phyloP scores from a whole-genome alignment of 1,140 invertebrate genomes.

The Sminthurinus signatus region DNA sequence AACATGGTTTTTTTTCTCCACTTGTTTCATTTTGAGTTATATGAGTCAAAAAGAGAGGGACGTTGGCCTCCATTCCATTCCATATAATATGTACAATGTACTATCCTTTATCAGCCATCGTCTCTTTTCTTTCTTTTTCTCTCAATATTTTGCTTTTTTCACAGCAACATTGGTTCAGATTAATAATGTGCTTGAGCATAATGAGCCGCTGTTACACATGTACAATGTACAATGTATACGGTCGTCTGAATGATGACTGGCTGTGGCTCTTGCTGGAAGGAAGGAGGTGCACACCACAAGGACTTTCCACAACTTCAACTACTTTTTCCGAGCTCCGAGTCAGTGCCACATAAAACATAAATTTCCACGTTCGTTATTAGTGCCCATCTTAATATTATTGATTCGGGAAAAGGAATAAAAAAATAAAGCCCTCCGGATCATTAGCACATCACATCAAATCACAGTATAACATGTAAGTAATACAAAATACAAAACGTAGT shows the following conservation, averaged over 20 bases:
- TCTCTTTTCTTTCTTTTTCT: neutral
- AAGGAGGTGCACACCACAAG: slow-evolving; percentile 27
- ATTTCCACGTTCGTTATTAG: slow-evolving; percentile 19
- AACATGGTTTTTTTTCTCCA: no score
- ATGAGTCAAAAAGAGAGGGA: no score
- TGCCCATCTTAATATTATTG: neutral
- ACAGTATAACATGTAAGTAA: no score
- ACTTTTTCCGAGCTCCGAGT: no score
- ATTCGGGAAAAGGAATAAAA: no score
- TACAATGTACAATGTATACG: no score
- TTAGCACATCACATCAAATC: no score
- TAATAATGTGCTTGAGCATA: slow-evolving; percentile 29
- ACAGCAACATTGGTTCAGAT: slow-evolving; percentile 13
- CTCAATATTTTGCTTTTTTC: neutral
- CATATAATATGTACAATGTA: neutral
- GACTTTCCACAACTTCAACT: no score
- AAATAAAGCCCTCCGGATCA: no score
- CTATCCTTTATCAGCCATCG: neutral
- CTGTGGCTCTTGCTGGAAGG: slow-evolving; percentile 19
- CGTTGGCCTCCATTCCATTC: neutral
- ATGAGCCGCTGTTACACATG: slow-evolving; percentile 30
- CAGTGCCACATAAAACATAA: slow-evolving; percentile 27
- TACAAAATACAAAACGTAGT: no score
- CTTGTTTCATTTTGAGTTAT: no score
- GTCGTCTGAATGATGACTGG: no score